A percentile compares a stretch with the other conserved stretches of the same genome.
Evolutionary conservation across 2,113 vertebrate species (phyloP).

Genomic region (Chloroceryle aenea): DNA sequence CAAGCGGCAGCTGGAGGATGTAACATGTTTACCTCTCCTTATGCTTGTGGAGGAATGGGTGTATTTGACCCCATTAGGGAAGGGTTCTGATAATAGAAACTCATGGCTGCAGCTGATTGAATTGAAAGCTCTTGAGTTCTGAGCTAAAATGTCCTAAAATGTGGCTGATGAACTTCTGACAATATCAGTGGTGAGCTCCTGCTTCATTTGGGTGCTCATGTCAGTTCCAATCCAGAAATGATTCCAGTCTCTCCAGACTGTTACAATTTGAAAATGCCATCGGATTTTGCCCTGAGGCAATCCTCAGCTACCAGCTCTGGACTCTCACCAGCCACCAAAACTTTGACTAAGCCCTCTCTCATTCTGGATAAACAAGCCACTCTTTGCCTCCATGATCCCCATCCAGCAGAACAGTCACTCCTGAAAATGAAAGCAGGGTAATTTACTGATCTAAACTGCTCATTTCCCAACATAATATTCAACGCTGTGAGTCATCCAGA

Average conservation of each 20-base stretch:
- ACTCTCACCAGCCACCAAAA: not conserved
- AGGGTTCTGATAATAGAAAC: not conserved
- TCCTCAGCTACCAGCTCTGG: accelerated
- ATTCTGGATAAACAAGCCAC: not conserved
- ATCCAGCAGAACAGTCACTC: not conserved
- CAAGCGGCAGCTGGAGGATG: not conserved
- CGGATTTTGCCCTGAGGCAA: not conserved
- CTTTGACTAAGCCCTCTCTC: not conserved
- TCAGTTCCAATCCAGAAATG: not conserved
- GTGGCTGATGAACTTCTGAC: not conserved
- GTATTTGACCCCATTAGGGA: not conserved
- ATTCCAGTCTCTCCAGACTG: not conserved
- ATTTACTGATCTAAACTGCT: slow-evolving; percentile 9
- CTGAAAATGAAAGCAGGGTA: not conserved
- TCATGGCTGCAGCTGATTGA: not conserved
- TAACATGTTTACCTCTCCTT: not conserved
- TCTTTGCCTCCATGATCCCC: not conserved
- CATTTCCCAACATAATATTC: not conserved
- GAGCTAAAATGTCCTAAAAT: not conserved
- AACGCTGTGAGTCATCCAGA: slow-evolving; percentile 5
- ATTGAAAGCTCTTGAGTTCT: not conserved
- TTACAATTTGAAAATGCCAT: not conserved
- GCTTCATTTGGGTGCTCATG: not conserved
- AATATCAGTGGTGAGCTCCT: not conserved
- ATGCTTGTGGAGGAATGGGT: not conserved